A percentile compares a stretch with the other conserved stretches of the same genome.
These are phyloP conservation scores for Crossaster papposus DNA, from an alignment of 53 echinoderm and acorn worm genomes.

Conservation along the genomic window DNA sequence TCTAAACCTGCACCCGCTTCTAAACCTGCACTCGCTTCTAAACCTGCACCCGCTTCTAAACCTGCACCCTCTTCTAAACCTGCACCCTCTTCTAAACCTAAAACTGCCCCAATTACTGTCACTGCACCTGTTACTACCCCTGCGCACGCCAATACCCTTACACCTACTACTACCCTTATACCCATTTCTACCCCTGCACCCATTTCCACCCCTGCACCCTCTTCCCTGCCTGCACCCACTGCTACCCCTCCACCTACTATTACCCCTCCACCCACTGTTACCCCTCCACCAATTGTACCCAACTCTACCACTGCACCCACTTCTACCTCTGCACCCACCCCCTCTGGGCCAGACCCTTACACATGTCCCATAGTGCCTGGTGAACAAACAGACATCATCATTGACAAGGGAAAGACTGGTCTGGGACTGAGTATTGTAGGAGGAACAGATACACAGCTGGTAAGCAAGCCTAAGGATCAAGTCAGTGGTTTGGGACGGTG, in stretches of 20 bases:
- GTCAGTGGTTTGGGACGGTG: too few relatives aligned
- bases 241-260: neutral
- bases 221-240: too few relatives aligned
- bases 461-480: slow-evolving; percentile 40
- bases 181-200: neutral
- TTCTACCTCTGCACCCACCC: neutral
- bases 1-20: neutral
- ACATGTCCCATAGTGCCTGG: slow-evolving; percentile 76
- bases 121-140: slow-evolving; percentile 3
- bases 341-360: slow-evolving; percentile 52
- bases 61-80: neutral
- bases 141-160: neutral
- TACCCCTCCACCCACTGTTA: neutral
- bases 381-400: slow-evolving; percentile 74
- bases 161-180: neutral
- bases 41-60: neutral
- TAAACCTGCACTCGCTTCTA: neutral
- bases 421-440: slow-evolving; percentile 90
- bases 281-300: slow-evolving; percentile 18
- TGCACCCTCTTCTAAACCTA: too few relatives aligned
- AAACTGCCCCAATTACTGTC: too few relatives aligned
- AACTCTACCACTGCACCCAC: neutral
- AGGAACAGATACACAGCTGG: slow-evolving; percentile 81
- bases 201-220: neutral
- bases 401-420: slow-evolving; percentile 82